Percentiles rank a stretch among this genome's conserved stretches.
Conservation (phyloP, 2,888 invertebrate genomes). For the Caenorhabditis panamensis region DNA sequence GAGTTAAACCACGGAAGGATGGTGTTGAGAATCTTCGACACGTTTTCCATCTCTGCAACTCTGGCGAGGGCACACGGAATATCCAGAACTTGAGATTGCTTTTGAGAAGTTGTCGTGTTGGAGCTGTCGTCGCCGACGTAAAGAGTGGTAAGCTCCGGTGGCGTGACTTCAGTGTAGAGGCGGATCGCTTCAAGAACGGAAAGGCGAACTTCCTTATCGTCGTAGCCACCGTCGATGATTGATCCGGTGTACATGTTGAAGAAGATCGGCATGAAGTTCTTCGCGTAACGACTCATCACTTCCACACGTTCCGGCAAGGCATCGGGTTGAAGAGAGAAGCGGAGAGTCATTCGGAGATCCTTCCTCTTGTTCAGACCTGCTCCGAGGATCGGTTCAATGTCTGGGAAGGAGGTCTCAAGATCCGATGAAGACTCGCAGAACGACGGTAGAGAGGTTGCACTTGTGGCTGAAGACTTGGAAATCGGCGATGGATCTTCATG, state of each 20-base stretch:
- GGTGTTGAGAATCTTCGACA: constrained; percentile 62
- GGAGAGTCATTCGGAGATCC: constrained; percentile 86
- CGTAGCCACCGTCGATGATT: constrained; percentile 65
- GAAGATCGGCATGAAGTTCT: constrained; percentile 93
- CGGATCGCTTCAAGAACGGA: constrained; percentile 90
- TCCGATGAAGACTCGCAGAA: constrained; percentile 89
- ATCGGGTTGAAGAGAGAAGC: constrained; percentile 85
- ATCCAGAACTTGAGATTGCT: constrained; percentile 72
- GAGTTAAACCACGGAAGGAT: constrained; percentile 73
- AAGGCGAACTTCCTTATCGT: constrained; percentile 82
- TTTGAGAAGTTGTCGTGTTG: constrained; percentile 45
- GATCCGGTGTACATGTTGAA: constrained; percentile 88
- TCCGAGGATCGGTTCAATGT: constrained; percentile 87
- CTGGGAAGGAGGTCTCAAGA: constrained; percentile 78
- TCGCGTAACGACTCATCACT: constrained; percentile 85
- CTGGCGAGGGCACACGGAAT: constrained; percentile 73
- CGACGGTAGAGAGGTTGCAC: constrained; percentile 90
- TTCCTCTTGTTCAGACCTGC: constrained; percentile 88
- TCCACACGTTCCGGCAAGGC: constrained; percentile 67
- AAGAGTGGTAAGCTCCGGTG: constrained; percentile 79
- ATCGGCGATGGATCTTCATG: constrained; percentile 69
- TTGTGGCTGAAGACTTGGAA: constrained; percentile 81
- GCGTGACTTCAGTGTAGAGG: constrained; percentile 84
- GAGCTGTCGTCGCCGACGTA: constrained; percentile 66
- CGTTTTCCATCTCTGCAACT: constrained; percentile 58